Evolutionary conservation across 2,113 vertebrate genomes (phyloP), one percentile per base, ranked within the genome.

Genomic region (Triplophysa tibetana): DNA sequence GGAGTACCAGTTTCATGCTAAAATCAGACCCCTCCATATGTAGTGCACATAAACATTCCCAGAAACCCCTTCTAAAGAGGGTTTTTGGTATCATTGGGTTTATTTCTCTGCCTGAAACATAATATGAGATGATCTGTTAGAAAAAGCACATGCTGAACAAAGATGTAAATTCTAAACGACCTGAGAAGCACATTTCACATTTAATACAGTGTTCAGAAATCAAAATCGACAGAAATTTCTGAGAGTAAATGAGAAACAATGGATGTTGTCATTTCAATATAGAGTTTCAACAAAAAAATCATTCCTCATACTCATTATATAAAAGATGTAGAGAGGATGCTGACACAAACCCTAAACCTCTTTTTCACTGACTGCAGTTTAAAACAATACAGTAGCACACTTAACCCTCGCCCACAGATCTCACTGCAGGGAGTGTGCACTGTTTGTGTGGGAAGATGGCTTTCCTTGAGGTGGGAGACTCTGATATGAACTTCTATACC

Each of bases 401-500:
- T 81, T 81, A 75, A 81, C 70, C 70, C 65, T 45, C 70, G 54
- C 79, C 79, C 70, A 81, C 79, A 75, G 50, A 58, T 66, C 63
- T 67, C 48, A 75, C 70, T 67, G 79, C 48, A 48, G 70, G 70
- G 78, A 74, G 78, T 75, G 70, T 74, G 79, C 19, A 33, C 62
- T 68, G 62, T 67, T 29, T 81, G 70, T 79, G 78, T 79, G 68
- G 58, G 68, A 63, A 52, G 66, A 38, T 81, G 79, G 52, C 62
- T 61, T 50, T 81, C 48, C 62, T 58, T 29, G 48, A 23, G 70
- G 54, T 65, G 21, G 50, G 72, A 58, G 21, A 60, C 38, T 75
- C 70, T 67, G 70, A 75, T 74, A 19, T 68, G 52, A 81, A 75
- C 79, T 80, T 74, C 70, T 74, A 33, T 81, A 66, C 52, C 65